Conservation (phyloP, 2,797 vertebrate genomes). For the Xiphophorus birchmanni region DNA sequence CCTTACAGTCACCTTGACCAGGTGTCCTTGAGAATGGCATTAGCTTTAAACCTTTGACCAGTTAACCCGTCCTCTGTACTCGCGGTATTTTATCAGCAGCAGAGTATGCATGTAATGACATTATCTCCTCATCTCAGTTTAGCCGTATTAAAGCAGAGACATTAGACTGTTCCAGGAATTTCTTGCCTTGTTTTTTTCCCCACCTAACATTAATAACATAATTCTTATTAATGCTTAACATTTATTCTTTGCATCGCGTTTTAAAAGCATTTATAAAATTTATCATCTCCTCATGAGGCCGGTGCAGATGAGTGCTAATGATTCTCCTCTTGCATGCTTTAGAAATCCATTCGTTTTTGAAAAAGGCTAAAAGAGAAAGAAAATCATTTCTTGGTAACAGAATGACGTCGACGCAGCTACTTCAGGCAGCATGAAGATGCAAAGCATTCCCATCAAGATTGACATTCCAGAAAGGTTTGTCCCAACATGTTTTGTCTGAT, state of each 20-base stretch:
- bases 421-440: slow-evolving; percentile 26
- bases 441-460: slow-evolving; percentile 46
- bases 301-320: neutral
- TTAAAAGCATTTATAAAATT: slow-evolving; percentile 25
- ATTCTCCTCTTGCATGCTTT: slow-evolving; percentile 4
- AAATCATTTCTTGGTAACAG: neutral
- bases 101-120: neutral
- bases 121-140: neutral
- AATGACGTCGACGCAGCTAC: slow-evolving; percentile 19
- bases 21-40: slow-evolving; percentile 4
- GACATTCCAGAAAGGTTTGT: slow-evolving; percentile 63
- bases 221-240: slow-evolving; percentile 32
- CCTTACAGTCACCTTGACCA: neutral
- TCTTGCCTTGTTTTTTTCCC: neutral
- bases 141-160: neutral
- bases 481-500: slow-evolving; percentile 50
- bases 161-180: neutral
- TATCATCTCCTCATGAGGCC: slow-evolving; percentile 29
- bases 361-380: neutral
- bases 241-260: slow-evolving; percentile 26
- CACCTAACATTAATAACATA: slow-evolving; percentile 14
- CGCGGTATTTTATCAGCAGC: neutral
- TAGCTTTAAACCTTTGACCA: neutral
- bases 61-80: neutral
- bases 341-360: neutral